These are phyloP conservation scores for Melitaea cinxia DNA, from an alignment of 1,140 invertebrate species.

Conservation along the genomic window DNA sequence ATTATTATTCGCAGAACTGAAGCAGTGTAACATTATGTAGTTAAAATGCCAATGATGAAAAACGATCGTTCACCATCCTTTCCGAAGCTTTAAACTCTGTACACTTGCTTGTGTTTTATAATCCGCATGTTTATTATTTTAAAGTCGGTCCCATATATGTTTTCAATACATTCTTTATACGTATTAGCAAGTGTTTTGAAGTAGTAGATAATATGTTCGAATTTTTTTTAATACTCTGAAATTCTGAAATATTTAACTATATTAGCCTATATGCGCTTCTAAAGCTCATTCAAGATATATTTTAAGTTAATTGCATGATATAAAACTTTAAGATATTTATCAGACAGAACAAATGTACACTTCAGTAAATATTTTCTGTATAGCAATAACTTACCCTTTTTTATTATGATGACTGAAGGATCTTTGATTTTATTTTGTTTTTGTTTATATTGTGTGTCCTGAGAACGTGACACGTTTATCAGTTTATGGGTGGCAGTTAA, in stretches of 20 bases:
- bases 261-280: too few relatives aligned
- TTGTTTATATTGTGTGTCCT: constrained; percentile 45
- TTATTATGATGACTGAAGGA: too few relatives aligned
- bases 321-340: too few relatives aligned
- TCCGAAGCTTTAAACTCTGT: not conserved
- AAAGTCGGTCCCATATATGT: not conserved
- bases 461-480: constrained; percentile 62
- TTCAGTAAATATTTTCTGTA: too few relatives aligned
- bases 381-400: too few relatives aligned
- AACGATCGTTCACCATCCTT: constrained; percentile 15
- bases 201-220: too few relatives aligned
- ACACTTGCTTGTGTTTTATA: not conserved
- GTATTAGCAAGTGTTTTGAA: too few relatives aligned
- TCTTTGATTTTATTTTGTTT: constrained; percentile 13
- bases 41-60: constrained; percentile 40
- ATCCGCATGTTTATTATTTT: not conserved
- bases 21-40: constrained; percentile 52
- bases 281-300: too few relatives aligned
- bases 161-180: not conserved
- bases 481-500: constrained; percentile 80
- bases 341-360: too few relatives aligned
- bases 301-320: too few relatives aligned
- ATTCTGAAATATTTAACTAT: too few relatives aligned
- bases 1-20: constrained; percentile 68
- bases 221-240: too few relatives aligned